Evolutionary conservation across 2,888 invertebrate genomes (phyloP).

Genomic region (Fragum fragum): DNA sequence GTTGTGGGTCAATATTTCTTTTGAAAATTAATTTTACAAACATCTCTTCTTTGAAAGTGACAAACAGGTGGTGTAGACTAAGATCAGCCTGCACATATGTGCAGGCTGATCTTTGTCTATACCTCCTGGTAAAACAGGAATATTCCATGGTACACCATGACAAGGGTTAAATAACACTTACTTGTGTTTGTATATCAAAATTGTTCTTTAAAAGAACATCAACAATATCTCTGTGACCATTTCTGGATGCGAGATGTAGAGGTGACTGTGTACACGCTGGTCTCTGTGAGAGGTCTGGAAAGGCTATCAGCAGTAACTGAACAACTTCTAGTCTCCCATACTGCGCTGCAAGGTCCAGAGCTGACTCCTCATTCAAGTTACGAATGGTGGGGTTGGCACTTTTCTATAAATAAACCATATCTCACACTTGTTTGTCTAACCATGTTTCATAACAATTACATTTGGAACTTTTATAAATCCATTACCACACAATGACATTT

Average conservation of each 20-base stretch:
- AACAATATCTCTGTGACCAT: conserved; percentile 92
- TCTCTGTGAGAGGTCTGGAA: conserved; percentile 92
- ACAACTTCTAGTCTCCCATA: conserved; percentile 91
- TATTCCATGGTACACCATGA: no score
- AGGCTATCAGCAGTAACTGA: conserved; percentile 93
- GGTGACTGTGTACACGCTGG: conserved; percentile 92
- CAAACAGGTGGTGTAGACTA: no score
- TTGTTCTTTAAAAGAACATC: conserved; percentile 94
- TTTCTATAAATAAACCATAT: conserved; percentile 87
- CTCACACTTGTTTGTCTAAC: no score
- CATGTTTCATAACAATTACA: no score
- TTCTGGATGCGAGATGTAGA: conserved; percentile 96
- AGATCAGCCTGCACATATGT: no score
- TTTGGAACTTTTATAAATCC: no score
- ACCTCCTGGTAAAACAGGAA: no score
- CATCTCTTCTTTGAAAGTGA: no score
- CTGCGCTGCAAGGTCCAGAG: conserved; percentile 97
- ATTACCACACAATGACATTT: no score
- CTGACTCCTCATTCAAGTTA: conserved; percentile 95
- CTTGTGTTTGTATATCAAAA: conserved; percentile 92
- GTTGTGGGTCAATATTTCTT: no score
- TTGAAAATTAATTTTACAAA: no score
- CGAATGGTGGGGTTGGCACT: conserved; percentile 96
- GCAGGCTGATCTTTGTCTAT: no score
- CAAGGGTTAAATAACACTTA: conserved; percentile 66